Base-by-base conservation (phyloP, 2,888 invertebrate species). In the Diaphora mendica region DNA sequence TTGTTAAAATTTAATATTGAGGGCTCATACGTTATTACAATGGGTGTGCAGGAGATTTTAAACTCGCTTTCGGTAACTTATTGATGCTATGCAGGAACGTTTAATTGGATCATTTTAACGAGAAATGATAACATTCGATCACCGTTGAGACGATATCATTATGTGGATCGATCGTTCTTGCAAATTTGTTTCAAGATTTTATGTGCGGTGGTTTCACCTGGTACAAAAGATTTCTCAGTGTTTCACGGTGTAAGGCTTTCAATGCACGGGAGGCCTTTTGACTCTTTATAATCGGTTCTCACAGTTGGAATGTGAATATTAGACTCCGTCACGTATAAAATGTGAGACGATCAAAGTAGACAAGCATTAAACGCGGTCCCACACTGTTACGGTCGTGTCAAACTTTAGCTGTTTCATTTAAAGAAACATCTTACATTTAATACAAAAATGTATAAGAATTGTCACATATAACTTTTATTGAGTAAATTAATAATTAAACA, bases 1-100 rank as follows among this genome's bases (percentile, higher is more conserved):
- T 95, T 95, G 95, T 95, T 95, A 95, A 95, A 95, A 94, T 95
- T 95, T 95, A 95, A 95, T 95, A 95, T 95, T 93, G 95, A 94
- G 94, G 92, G 92, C 94, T 92, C 91, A 94, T 91, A 90, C 93
- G 93, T 95, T 95, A 95, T 95, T 95, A 95, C 95, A 94, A 95
- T 95, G 95, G 95, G 95, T 94, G 94, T 94, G 94, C 93, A 92
- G 86, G 90, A 92, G 93, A 93, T 94, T 93, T 90, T 93, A 92
- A 95, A 94, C 94, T 91, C 88, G 91, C 90, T 91, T 91, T 92
- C 90, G 92, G 94, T 95, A 93, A 94, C 94, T 91, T 95, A 95
- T 94, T 93, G 94, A 92, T 89, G 91, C 88, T 86, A 87, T 87
- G 83, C 87, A 87, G 87, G 84, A 85, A 89, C 90, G 85, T 91